phyloP scores from a whole-genome alignment of 2,888 invertebrate genomes.

The Bedellia somnulentella region DNA sequence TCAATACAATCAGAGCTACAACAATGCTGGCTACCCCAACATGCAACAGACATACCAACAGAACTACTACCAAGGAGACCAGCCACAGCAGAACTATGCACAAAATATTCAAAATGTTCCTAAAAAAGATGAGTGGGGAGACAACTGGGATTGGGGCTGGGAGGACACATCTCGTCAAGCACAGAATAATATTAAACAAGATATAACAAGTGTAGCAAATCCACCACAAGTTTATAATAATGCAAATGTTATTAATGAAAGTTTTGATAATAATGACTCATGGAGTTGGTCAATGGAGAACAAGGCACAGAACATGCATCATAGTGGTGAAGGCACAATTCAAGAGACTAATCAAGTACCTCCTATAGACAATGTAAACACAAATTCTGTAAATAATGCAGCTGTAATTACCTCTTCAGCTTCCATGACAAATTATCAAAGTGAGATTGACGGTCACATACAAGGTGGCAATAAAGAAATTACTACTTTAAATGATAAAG shows the following conservation, averaged over 20 bases:
- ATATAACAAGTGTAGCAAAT: no score
- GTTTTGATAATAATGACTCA: conserved; percentile 56
- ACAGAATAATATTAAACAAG: conserved; percentile 17
- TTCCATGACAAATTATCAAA: no score
- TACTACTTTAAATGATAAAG: conserved; percentile 35
- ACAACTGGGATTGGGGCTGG: conserved; percentile 66
- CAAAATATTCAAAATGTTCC: conserved; percentile 17
- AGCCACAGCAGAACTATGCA: conserved; percentile 20
- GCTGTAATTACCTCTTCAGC: no score
- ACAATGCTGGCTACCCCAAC: conserved; percentile 22
- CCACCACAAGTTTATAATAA: conserved; percentile 24
- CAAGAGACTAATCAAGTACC: conserved; percentile 17
- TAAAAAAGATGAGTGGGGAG: conserved; percentile 38
- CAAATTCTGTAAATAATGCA: no score
- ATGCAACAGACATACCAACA: conserved; percentile 25
- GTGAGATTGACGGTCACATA: no score
- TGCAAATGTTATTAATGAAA: conserved; percentile 59
- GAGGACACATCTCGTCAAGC: conserved; percentile 52
- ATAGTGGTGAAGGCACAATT: no score
- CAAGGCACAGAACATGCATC: no score
- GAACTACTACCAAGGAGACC: conserved; percentile 24
- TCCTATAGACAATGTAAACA: no score
- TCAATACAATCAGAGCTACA: conserved; percentile 34
- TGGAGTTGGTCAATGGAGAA: conserved; percentile 68
- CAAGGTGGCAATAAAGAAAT: conserved; percentile 24